Base-by-base conservation (phyloP, 2,888 invertebrate species). In the Acanthoscelides obtectus region DNA sequence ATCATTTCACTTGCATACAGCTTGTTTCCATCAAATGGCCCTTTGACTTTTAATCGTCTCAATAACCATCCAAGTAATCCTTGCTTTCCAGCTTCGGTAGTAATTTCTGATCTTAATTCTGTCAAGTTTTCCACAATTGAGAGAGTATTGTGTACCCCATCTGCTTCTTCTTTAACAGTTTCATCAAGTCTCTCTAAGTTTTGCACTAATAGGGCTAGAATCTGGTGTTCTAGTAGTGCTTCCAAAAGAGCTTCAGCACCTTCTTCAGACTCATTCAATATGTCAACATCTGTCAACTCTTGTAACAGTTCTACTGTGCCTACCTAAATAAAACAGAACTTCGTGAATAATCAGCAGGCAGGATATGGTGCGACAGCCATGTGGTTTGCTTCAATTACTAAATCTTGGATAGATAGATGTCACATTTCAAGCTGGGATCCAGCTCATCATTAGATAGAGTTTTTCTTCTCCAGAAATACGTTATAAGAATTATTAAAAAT, bases 271-370 rank as follows among this genome's bases (percentile, higher is more conserved):
- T 98, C 98, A 82, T 94, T 92, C n/a, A 98, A 87, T 76, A 97
- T 96, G 83, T 99, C 98, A 2, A 97, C 94, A 87, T 99, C 99
- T 1, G 98, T 97, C 70, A 99, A 86, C 85, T 99, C 99, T 88
- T 94, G 89, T 19, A 90, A 75, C 68, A 90, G 85, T 83, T 90
- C 89, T 22, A 89, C 87, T 6, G 88, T 86, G 0, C 86, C 87
- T 64, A 84, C 84, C 84, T 84, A 27, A 45, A 45, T 45, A 45
- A 45, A 12, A 45, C 8, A 45, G 45, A 45, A n/a, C n/a, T n/a
- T n/a, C n/a, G n/a, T n/a, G n/a, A n/a, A n/a, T n/a, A n/a, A n/a
- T n/a, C n/a, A n/a, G n/a, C n/a, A n/a, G n/a, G n/a, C n/a, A n/a
- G n/a, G n/a, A n/a, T n/a, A n/a, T n/a, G n/a, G n/a, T n/a, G n/a